phyloP scores from a whole-genome alignment of 1,140 invertebrate genomes.

The Zaprionus inermis region DNA sequence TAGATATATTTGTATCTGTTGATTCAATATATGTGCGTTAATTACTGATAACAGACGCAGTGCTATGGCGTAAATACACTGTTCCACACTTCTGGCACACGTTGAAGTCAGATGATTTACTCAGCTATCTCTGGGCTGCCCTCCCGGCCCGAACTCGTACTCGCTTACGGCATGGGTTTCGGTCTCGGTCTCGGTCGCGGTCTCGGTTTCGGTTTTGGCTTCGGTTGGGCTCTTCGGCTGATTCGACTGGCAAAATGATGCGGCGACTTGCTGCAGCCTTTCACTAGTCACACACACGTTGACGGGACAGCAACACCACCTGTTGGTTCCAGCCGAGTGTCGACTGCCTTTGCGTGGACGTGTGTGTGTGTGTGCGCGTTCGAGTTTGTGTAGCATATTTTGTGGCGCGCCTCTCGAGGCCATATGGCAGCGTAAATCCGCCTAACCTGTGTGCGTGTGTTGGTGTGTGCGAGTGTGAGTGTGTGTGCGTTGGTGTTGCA shows the following conservation, averaged over 20 bases:
- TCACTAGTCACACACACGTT: constrained; percentile 71
- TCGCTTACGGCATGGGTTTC: constrained; percentile 11
- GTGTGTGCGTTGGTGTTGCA: constrained; percentile 23
- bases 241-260: constrained; percentile 62
- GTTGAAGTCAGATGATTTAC: constrained; percentile 45
- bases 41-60: background rate
- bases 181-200: constrained; percentile 28
- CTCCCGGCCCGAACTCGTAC: background rate
- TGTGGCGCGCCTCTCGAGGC: constrained; percentile 56
- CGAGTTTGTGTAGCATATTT: constrained; percentile 52
- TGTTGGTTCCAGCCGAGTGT: constrained; percentile 54
- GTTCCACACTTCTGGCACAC: constrained; percentile 20
- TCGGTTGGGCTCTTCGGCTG: constrained; percentile 23
- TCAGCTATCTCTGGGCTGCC: constrained; percentile 19
- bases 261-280: constrained; percentile 68
- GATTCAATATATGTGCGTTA: background rate
- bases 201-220: constrained; percentile 8
- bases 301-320: constrained; percentile 73
- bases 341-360: background rate
- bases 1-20: background rate
- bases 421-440: constrained; percentile 67
- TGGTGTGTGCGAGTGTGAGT: constrained; percentile 16
- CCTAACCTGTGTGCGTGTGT: background rate
- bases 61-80: constrained; percentile 9
- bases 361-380: constrained; percentile 7